Evolutionary conservation across 2,888 invertebrate species (phyloP).

Genomic region (Macaria liturata): DNA sequence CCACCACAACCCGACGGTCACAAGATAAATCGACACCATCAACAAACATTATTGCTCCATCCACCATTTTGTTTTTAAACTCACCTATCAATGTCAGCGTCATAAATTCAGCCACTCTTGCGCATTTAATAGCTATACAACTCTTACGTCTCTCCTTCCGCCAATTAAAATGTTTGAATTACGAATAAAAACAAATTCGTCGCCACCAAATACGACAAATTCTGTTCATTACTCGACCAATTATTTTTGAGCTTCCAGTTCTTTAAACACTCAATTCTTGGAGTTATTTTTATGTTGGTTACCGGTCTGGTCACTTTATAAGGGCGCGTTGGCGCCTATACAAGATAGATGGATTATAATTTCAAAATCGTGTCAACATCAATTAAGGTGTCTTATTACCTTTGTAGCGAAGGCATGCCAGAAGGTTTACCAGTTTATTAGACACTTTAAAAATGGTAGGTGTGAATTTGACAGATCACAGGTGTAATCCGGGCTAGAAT

Average conservation of each 20-base stretch:
- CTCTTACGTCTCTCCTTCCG: conserved; percentile 9
- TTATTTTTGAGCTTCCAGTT: conserved; percentile 29
- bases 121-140: conserved; percentile 16
- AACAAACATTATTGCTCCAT: conserved; percentile 20
- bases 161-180: conserved; percentile 14
- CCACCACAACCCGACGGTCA: conserved; percentile 11
- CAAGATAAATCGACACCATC: conserved; percentile 25
- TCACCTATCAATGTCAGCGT: conserved; percentile 6
- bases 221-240: conserved; percentile 23
- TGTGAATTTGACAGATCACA: conserved; percentile 44
- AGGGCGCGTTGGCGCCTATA: conserved; percentile 42
- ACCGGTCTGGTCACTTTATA: conserved; percentile 33
- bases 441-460: conserved; percentile 41
- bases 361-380: conserved; percentile 47
- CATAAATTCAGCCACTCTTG: conserved; percentile 14
- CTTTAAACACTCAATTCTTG: conserved; percentile 9
- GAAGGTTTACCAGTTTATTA: conserved; percentile 45
- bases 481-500: conserved; percentile 44
- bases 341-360: conserved; percentile 46
- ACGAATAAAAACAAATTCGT: conserved; percentile 20
- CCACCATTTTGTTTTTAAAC: conserved; percentile 20
- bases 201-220: conserved; percentile 25
- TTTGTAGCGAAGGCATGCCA: conserved; percentile 31
- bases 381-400: conserved; percentile 43
- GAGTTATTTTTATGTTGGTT: conserved; percentile 28